Evolutionary conservation across 2,797 vertebrate genomes (phyloP).

Genomic region (Ptychobarbus kaznakovi): DNA sequence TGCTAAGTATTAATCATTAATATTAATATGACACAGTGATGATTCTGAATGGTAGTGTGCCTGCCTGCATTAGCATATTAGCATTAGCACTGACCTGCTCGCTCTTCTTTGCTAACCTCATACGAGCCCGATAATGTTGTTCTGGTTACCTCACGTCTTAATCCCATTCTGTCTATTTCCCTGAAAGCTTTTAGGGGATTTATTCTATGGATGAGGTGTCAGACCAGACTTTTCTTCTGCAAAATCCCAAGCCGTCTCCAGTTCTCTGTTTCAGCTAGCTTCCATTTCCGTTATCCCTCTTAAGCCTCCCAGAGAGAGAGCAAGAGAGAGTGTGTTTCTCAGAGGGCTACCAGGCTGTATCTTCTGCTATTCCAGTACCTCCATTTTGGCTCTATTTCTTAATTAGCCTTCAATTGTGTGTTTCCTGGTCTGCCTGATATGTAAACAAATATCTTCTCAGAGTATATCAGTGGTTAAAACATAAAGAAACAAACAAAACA

Average conservation of each 20-base stretch:
- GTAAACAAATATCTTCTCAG: background rate
- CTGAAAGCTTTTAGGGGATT: slow-evolving; percentile 43
- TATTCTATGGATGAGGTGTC: slow-evolving; percentile 16
- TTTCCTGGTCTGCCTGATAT: slow-evolving; percentile 1
- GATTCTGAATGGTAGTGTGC: background rate
- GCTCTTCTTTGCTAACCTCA: background rate
- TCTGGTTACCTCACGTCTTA: slow-evolving; percentile 31
- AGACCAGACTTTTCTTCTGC: slow-evolving; percentile 31
- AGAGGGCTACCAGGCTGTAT: slow-evolving; percentile 28
- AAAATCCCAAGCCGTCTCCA: slow-evolving; percentile 19
- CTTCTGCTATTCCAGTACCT: slow-evolving; percentile 20
- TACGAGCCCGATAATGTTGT: background rate
- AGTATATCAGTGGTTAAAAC: background rate
- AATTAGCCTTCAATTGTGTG: background rate
- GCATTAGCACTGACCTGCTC: background rate
- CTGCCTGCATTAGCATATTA: background rate
- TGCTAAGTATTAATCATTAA: background rate
- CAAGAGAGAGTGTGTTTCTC: slow-evolving; percentile 22
- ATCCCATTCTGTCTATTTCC: slow-evolving; percentile 24
- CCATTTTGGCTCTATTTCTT: slow-evolving; percentile 9
- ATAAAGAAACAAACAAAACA: background rate
- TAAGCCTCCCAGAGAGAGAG: slow-evolving; percentile 49
- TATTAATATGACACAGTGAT: background rate
- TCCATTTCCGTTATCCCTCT: slow-evolving; percentile 35
- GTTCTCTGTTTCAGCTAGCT: slow-evolving; percentile 40